Evolutionary conservation across 1,140 invertebrate species (phyloP), one percentile per base, ranked within the genome.

Genomic region (Bombus consobrinus): DNA sequence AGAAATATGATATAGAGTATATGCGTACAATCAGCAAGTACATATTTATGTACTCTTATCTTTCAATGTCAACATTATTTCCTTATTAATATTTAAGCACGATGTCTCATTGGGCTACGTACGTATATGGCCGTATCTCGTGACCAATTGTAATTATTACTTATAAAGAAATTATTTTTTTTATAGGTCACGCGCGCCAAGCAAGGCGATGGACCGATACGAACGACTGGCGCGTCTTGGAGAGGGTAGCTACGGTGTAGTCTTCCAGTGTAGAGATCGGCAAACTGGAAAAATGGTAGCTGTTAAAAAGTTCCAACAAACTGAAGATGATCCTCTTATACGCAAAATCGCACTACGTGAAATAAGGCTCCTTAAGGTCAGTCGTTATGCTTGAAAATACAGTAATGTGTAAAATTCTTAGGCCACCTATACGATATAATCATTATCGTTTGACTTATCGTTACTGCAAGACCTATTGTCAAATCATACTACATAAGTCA

Each of bases 241-340:
- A 84, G 99, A 99, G 96, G 99, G 99, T 80, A 99, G 98, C 68
- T 99, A 99, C 95, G 99, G 99, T 15, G 97, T 99, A 82, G 99
- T 99, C 73, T 99, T 99, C 96, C 99, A 99, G 95, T 99, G 99
- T 95, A 97, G 98, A 71, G 99, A 99, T 95, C 96, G 98, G 89
- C 99, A 99, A 91, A 99, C 98, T 3, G 98, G 98, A 12, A 97
- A 99, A 92, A 96, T 99, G 69, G 99, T 99, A 25, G 99, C 99
- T 22, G 99, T 99, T 37, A 99, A 99, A 95, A 99, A 99, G 94
- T 99, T 99, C 94, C 98, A 99, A 18, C 99, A 99, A 95, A 99
- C 99, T 25, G 99, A 99, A 95, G 99, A 99, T 92, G 99, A 99
- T 96, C 99, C 99, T 1, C 96, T 99, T 1, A 99, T 99, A 89